Evolutionary conservation across 2,888 invertebrate genomes (phyloP).

Genomic region (Drosophila melanocephala): DNA sequence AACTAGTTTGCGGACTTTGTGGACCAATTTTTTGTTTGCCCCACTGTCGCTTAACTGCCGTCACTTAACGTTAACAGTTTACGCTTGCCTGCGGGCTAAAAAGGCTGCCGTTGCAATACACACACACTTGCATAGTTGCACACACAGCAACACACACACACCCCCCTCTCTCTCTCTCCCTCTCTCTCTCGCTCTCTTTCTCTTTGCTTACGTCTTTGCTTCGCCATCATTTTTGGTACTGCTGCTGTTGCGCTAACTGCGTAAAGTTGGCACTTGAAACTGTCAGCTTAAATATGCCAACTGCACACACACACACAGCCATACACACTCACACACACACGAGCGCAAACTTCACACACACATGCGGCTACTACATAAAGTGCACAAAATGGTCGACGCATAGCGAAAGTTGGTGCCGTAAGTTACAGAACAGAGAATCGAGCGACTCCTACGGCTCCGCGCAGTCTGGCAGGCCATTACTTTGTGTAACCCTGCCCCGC

Average conservation of each 20-base stretch:
- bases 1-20: not conserved
- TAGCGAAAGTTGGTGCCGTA: slow-evolving; percentile 73
- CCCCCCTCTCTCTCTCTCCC: slow-evolving; percentile 10
- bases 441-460: slow-evolving; percentile 53
- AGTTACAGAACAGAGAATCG: slow-evolving; percentile 56
- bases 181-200: not conserved
- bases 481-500: slow-evolving; percentile 37
- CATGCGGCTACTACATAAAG: slow-evolving; percentile 69
- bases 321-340: not conserved
- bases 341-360: slow-evolving; percentile 27
- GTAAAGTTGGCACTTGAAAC: slow-evolving; percentile 81
- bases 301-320: slow-evolving; percentile 53
- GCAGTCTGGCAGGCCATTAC: slow-evolving; percentile 65
- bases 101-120: slow-evolving; percentile 75
- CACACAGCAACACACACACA: slow-evolving; percentile 17
- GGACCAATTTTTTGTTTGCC: slow-evolving; percentile 30
- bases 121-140: slow-evolving; percentile 34
- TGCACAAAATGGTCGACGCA: slow-evolving; percentile 75
- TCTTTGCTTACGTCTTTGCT: slow-evolving; percentile 51
- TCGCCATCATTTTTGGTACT: slow-evolving; percentile 73
- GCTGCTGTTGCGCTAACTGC: slow-evolving; percentile 77
- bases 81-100: slow-evolving; percentile 80
- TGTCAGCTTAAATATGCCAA: slow-evolving; percentile 81
- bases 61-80: slow-evolving; percentile 80
- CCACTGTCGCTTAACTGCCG: slow-evolving; percentile 79